Percentiles rank a stretch among this genome's conserved stretches.
phyloP scores from a whole-genome alignment of 2,113 vertebrate species.

The Forbesichthys papilliferus region DNA sequence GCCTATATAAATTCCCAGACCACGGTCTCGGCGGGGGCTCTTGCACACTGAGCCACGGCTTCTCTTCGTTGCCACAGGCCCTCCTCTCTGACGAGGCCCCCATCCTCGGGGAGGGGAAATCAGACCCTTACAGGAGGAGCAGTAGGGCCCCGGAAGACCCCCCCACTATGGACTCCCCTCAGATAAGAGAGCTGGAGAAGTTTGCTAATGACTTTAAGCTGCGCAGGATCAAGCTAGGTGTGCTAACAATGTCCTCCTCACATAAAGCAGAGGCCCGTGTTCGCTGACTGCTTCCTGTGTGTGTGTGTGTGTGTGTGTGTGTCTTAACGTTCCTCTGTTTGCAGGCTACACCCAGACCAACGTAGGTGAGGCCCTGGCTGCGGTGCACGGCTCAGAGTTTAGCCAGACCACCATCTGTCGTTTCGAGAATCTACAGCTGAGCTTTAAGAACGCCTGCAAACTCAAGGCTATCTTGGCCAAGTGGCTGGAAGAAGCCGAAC shows the following conservation, averaged over 20 bases:
- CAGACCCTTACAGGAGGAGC: slow-evolving; percentile 85
- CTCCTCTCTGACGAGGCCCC: slow-evolving; percentile 84
- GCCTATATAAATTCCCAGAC: slow-evolving; percentile 95
- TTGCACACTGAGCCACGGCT: slow-evolving; percentile 85
- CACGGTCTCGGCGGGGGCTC: slow-evolving; percentile 82
- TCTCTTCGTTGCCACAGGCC: slow-evolving; percentile 84
- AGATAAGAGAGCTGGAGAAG: slow-evolving; percentile 95
- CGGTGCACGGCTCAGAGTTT: slow-evolving; percentile 96
- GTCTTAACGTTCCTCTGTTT: slow-evolving; percentile 9
- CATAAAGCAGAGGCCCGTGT: not conserved
- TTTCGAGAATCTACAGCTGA: slow-evolving; percentile 97
- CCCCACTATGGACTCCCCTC: slow-evolving; percentile 90
- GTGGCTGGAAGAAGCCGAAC: slow-evolving; percentile 97
- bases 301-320: not conserved
- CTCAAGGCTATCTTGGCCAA: slow-evolving; percentile 94
- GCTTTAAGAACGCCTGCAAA: slow-evolving; percentile 97
- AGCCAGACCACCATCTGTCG: slow-evolving; percentile 98
- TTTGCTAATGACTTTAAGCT: slow-evolving; percentile 98
- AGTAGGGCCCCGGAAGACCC: slow-evolving; percentile 83
- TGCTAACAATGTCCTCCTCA: slow-evolving; percentile 1
- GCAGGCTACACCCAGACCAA: slow-evolving; percentile 98
- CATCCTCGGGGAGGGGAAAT: slow-evolving; percentile 81
- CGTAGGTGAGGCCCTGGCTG: slow-evolving; percentile 94
- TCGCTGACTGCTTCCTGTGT: no score
- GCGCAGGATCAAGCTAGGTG: slow-evolving; percentile 94